Base-by-base conservation (phyloP, 1,140 invertebrate species). In the Euborellia annulipes region DNA sequence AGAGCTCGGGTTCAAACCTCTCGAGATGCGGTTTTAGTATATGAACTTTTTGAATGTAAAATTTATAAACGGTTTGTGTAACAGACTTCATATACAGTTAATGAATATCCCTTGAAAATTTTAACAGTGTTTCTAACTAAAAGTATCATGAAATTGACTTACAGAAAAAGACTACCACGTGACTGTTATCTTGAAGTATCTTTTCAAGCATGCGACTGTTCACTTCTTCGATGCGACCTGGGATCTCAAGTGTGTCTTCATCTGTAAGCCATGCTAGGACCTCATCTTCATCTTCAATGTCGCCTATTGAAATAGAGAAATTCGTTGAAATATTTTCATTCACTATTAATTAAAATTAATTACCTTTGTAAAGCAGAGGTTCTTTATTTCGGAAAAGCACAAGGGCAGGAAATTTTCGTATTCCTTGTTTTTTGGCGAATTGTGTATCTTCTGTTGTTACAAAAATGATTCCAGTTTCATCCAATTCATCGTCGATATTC, bases 141-240 rank as follows among this genome's bases (percentile, higher is more conserved):
- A n/a, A n/a, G n/a, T n/a, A n/a, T n/a, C n/a, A n/a, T 34, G 32
- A 14, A 14, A 34, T 19, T 20, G 54, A 74, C 84, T 81, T 72
- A 90, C 85, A 92, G 65, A 93, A 94, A 57, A 90, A 89, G 16
- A 91, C 87, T 34, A 91, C 85, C 38, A 92, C 78, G 57, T 89
- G 79, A 55, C 87, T 79, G 55, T 88, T 89, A 60, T 88, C 84
- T 42, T 80, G 74, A 34, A 94, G 68, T 52, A 92, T 82, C 58
- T 89, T 89, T 54, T 92, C 86, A 57, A 95, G 66, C 88, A 94
- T 92, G 62, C 75, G 83, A 0, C 73, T 66, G 58, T 92, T 93
- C 17, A 95, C 86, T 69, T 93, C 87, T 62, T 95, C 90, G 60
- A 95, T 95, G 62, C 84, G 78, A 38, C 90, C 89, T 19, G 87